phyloP scores from a whole-genome alignment of 2,797 vertebrate genomes.

The Centropyge bicolor region DNA sequence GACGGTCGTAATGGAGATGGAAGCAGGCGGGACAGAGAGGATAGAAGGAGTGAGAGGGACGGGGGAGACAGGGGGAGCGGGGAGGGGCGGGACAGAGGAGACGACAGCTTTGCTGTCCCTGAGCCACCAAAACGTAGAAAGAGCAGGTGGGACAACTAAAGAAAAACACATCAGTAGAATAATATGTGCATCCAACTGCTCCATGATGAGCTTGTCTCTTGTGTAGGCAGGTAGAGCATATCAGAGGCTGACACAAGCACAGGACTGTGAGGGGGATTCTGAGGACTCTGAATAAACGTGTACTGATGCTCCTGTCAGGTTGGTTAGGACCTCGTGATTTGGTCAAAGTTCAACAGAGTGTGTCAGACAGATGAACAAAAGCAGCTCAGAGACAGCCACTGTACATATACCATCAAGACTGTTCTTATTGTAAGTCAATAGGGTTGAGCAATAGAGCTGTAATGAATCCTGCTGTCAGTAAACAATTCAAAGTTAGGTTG shows the following conservation, averaged over 20 bases:
- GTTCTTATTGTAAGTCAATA: constrained; percentile 60
- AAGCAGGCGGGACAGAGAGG: constrained; percentile 83
- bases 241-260: constrained; percentile 65
- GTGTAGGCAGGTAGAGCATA: constrained; percentile 63
- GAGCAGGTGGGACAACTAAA: constrained; percentile 98
- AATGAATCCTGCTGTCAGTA: constrained; percentile 47
- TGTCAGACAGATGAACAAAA: constrained; percentile 47
- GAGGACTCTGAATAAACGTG: constrained; percentile 32
- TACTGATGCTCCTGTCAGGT: constrained; percentile 18
- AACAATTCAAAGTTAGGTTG: constrained; percentile 45
- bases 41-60: constrained; percentile 78
- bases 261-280: constrained; percentile 18
- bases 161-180: constrained; percentile 19
- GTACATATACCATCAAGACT: constrained; percentile 71
- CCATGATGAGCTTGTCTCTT: constrained; percentile 55
- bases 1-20: constrained; percentile 86
- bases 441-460: constrained; percentile 60
- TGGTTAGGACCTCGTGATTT: constrained; percentile 39
- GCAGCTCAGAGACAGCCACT: constrained; percentile 58
- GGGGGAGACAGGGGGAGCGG: constrained; percentile 81
- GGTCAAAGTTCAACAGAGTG: constrained; percentile 23
- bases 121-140: constrained; percentile 97
- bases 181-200: constrained; percentile 57
- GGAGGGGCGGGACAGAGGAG: constrained; percentile 80
- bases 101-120: constrained; percentile 94